Percentiles rank a stretch among this genome's conserved stretches.
phyloP scores from a whole-genome alignment of 2,113 vertebrate genomes.

The Tragelaphus scriptus region DNA sequence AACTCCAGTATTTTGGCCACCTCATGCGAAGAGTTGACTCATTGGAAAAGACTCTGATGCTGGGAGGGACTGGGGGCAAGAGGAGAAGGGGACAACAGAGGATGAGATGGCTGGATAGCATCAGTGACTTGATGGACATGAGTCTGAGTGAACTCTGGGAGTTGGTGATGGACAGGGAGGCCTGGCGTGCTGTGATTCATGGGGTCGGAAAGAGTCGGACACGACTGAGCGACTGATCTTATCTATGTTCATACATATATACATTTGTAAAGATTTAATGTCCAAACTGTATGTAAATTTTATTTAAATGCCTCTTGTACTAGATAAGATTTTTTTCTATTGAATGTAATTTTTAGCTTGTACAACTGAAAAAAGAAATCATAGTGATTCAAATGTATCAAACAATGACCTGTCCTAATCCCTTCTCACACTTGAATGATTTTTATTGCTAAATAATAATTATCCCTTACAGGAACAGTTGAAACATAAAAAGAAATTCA shows the following conservation, averaged over 20 bases:
- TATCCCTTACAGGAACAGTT: constrained; percentile 84
- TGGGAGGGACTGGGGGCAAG: no score
- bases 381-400: not conserved
- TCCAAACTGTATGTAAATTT: not conserved
- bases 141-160: no score
- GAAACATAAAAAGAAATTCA: constrained; percentile 83
- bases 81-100: no score
- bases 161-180: no score
- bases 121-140: no score
- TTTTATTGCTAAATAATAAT: constrained; percentile 43
- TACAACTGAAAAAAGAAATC: not conserved
- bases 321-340: not conserved
- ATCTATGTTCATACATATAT: not conserved
- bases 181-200: no score
- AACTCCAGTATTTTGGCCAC: no score
- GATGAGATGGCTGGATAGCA: no score
- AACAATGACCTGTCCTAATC: not conserved
- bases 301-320: constrained; percentile 15
- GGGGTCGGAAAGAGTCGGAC: no score
- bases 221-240: no score
- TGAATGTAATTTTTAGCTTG: constrained; percentile 32
- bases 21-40: no score
- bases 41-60: no score
- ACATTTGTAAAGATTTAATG: not conserved
- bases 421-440: constrained; percentile 3